These are phyloP conservation scores for Oostethus manadensis DNA, from an alignment of 2,113 vertebrate species.

Conservation along the genomic window DNA sequence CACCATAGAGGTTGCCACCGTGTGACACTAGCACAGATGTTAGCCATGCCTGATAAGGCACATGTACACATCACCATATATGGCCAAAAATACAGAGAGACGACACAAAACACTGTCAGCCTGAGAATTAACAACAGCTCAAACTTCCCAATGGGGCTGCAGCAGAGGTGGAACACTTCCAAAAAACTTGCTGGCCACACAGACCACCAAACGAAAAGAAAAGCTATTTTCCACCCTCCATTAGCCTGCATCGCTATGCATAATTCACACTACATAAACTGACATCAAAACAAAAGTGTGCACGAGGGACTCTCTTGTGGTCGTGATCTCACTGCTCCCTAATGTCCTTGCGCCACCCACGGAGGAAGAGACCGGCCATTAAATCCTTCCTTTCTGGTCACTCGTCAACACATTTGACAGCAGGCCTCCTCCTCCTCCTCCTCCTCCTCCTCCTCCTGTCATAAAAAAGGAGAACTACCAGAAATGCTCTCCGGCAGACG, in stretches of 20 bases:
- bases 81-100: constrained; percentile 72
- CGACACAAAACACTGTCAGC: constrained; percentile 61
- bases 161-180: constrained; percentile 14
- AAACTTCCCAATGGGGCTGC: constrained; percentile 12
- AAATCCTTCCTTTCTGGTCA: constrained; percentile 21
- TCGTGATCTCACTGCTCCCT: constrained; percentile 20
- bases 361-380: constrained; percentile 7
- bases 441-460: constrained; percentile 15
- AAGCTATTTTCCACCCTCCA: constrained; percentile 1
- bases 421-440: constrained; percentile 14
- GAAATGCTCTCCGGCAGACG: constrained; percentile 29
- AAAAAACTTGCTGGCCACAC: constrained; percentile 11
- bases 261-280: constrained; percentile 16
- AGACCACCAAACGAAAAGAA: constrained; percentile 18
- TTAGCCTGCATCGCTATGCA: constrained; percentile 3
- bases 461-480: constrained; percentile 14
- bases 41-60: constrained; percentile 64
- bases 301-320: constrained; percentile 17
- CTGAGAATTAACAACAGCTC: constrained; percentile 52
- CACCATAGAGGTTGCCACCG: constrained; percentile 19
- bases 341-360: constrained; percentile 18
- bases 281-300: constrained; percentile 11
- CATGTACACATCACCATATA: constrained; percentile 71
- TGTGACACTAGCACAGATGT: constrained; percentile 75
- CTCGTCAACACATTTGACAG: constrained; percentile 43